These are phyloP conservation scores for Pyrochroa serraticornis DNA, from an alignment of 2,888 invertebrate genomes.

Conservation along the genomic window DNA sequence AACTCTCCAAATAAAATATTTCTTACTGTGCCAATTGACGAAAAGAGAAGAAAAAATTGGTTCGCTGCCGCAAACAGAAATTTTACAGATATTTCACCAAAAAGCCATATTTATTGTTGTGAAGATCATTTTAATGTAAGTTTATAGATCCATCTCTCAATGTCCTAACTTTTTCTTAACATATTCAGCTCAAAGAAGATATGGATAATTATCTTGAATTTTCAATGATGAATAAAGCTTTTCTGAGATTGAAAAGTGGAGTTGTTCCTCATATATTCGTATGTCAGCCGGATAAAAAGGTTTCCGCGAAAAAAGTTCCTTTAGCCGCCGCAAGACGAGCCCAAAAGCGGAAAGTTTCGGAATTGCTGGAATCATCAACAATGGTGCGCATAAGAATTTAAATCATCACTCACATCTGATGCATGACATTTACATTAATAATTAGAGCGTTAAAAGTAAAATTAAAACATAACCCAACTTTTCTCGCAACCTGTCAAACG, in stretches of 20 bases:
- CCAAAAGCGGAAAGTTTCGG: too few species aligned
- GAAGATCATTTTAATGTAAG: slow-evolving; percentile 8
- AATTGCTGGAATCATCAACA: too few species aligned
- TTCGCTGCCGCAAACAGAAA: background rate
- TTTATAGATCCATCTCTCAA: background rate
- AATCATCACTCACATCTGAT: too few species aligned
- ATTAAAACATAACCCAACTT: too few species aligned
- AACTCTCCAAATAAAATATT: background rate
- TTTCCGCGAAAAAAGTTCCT: too few species aligned
- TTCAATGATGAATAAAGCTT: background rate
- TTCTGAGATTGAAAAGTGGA: background rate
- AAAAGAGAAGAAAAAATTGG: background rate
- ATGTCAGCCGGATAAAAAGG: background rate
- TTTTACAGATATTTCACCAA: background rate
- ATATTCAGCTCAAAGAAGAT: background rate
- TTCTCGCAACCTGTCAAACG: too few species aligned
- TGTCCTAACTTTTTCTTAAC: background rate
- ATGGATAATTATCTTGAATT: background rate
- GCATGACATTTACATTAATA: too few species aligned
- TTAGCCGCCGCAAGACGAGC: too few species aligned
- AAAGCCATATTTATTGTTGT: slow-evolving; percentile 2
- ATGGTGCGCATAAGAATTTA: too few species aligned
- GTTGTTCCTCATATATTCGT: background rate
- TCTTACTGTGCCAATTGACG: background rate
- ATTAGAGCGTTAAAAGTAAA: too few species aligned